phyloP scores from a whole-genome alignment of 2,888 invertebrate species.

The Macrosiphum euphorbiae region DNA sequence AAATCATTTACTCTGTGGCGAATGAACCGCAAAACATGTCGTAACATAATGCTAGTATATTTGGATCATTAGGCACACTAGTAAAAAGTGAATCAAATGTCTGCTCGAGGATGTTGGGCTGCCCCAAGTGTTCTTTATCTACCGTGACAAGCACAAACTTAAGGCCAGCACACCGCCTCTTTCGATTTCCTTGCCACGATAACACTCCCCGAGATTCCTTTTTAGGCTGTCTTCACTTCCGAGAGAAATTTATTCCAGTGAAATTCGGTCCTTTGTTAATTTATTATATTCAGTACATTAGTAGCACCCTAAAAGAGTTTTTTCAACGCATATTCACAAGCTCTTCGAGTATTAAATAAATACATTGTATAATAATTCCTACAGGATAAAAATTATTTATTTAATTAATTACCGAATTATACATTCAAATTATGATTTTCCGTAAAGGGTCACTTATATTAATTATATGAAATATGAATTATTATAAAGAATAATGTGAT shows the following conservation, averaged over 20 bases:
- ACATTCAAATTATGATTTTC: background rate
- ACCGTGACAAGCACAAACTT: slow-evolving; percentile 42
- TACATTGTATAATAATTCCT: background rate
- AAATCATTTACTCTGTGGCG: slow-evolving; percentile 24
- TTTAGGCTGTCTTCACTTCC: background rate
- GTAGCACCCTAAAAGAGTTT: background rate
- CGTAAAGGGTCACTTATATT: background rate
- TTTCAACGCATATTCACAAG: background rate
- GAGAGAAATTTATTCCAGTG: background rate
- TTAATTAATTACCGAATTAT: background rate
- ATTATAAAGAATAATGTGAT: background rate
- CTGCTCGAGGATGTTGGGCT: background rate
- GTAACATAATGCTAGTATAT: background rate
- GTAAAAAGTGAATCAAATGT: slow-evolving; percentile 31
- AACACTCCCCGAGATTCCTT: background rate
- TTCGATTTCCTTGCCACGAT: background rate
- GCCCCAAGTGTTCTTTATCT: slow-evolving; percentile 25
- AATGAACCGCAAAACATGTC: slow-evolving; percentile 40
- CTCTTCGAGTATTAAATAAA: background rate
- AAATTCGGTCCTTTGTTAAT: background rate
- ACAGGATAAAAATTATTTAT: background rate
- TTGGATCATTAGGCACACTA: slow-evolving; percentile 40
- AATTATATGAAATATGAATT: no score
- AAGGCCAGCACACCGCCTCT: background rate
- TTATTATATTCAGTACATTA: background rate